Evolutionary conservation across 2,113 vertebrate species (phyloP), one percentile per base, ranked within the genome.

Genomic region (Struthidea cinerea): DNA sequence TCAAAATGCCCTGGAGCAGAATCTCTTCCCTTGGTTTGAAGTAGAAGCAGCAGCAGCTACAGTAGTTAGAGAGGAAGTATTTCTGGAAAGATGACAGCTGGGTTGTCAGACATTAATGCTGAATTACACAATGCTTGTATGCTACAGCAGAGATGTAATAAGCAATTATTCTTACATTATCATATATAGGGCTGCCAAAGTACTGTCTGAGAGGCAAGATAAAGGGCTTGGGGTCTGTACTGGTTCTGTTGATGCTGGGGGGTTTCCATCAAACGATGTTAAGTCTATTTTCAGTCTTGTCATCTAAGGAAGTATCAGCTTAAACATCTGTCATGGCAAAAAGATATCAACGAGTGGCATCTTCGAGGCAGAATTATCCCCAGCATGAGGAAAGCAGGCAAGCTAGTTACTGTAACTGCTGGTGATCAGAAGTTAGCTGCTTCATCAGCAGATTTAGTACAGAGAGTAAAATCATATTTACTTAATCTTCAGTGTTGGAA

Each of bases 51-150:
- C 47, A 71, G 35, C 87, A 97, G 84, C 83, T 76, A 79, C 46
- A 87, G 92, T 35, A 73, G 89, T 93, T 94, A 90, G 94, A 89
- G 85, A 93, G 87, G 63, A 87, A 95, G 90, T 97, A 96, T 96
- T 96, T 97, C 84, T 96, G 94, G 96, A 96, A 91, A 94, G 79
- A 77, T 95, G 96, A 97, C 96, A 97, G 95, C 96, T 95, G 94
- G 84, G 94, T 83, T 97, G 96, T 96, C 95, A 96, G 96, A 84
- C 88, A 87, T 89, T 96, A 94, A 87, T 96, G 92, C 90, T 90
- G 96, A 96, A 94, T 94, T 95, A 96, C 88, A 92, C 89, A 89
- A 89, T 37, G 59, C 90, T 95, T 97, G 90, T 94, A 88, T 87
- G 87, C 90, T 94, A 94, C 92, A 87, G 90, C 69, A 96, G 89